Base-by-base conservation (phyloP, 2,888 invertebrate species). In the Acanthosepion esculentum region DNA sequence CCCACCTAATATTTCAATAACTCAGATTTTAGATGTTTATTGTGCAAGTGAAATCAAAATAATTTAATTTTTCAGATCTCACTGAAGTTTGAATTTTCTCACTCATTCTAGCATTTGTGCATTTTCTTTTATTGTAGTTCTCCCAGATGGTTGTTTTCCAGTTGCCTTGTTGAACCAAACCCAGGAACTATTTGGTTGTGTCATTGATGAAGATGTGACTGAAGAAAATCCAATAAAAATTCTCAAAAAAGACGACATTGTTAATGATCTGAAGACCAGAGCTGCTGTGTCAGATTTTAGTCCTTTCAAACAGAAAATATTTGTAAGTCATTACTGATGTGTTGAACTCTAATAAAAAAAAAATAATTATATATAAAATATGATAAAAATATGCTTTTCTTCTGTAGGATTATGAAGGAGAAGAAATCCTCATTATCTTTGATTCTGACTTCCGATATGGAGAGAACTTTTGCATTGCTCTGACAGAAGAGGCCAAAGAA, bases 271-370 rank as follows among this genome's bases (percentile, higher is more conserved):
- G 95, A 96, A 95, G 94, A 97, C 96, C 95, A 95, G 97, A 94
- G 97, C 97, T 48, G 97, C 97, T 94, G 96, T 97, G 64, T 97
- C 97, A 95, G 97, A 97, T 95, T 97, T 97, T 95, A 96, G 96
- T 95, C 96, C 97, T 23, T 94, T 97, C 91, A 97, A 97, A 95
- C 96, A 97, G 94, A 96, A 96, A 94, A 97, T 97, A 92, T 95
- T 96, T 94, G 97, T 97, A 96, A 96, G 96, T 95, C 12, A 23
- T 26, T 94, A 33, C 15, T 48, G 23, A 92, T 48, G 15, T 50
- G 15, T 53, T 18, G 29, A 23, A 41, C 5, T 48, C 29, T 26
- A n/a, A 20, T 41, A 26, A 48, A 23, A n/a, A 23, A n/a, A 50
- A 6, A 7, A 48, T 18, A 78, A n/a, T 78, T 6, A n/a, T n/a